Conservation (phyloP, 2,113 vertebrate genomes). For the Lamprologus tigripictilis region DNA sequence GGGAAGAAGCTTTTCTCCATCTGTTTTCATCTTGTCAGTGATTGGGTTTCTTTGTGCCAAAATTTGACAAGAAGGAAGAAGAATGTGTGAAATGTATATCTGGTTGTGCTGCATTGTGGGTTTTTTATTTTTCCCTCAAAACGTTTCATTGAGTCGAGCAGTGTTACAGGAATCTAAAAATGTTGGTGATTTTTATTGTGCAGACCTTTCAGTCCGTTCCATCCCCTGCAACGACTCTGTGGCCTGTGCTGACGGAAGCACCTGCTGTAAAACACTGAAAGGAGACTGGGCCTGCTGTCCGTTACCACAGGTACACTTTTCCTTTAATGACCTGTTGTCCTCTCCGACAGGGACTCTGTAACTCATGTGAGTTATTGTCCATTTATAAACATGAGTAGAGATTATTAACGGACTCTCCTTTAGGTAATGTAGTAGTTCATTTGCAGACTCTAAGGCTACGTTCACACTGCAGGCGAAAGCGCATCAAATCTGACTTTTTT, state of each 20-base stretch:
- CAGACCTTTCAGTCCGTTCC: background rate
- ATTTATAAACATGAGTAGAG: accelerated
- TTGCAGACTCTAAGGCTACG: background rate
- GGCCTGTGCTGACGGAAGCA: conserved; percentile 70
- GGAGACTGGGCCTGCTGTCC: conserved; percentile 74
- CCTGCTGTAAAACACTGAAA: conserved; percentile 68
- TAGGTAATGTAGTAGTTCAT: background rate
- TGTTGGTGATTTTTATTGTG: background rate
- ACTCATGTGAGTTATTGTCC: background rate
- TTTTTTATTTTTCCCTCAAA: background rate
- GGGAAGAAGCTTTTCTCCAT: background rate
- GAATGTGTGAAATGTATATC: background rate
- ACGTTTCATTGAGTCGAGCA: accelerated
- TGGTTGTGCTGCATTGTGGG: background rate
- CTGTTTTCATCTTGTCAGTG: background rate
- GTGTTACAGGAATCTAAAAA: background rate
- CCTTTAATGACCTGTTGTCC: background rate
- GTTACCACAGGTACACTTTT: conserved; percentile 33
- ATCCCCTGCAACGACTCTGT: conserved; percentile 63
- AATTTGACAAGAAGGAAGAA: background rate
- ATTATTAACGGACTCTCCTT: accelerated
- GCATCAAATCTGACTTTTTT: accelerated
- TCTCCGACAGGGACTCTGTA: accelerated
- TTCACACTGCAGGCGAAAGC: too few relatives aligned
- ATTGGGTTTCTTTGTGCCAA: background rate